phyloP scores from a whole-genome alignment of 2,797 vertebrate species.

The Thunnus albacares region DNA sequence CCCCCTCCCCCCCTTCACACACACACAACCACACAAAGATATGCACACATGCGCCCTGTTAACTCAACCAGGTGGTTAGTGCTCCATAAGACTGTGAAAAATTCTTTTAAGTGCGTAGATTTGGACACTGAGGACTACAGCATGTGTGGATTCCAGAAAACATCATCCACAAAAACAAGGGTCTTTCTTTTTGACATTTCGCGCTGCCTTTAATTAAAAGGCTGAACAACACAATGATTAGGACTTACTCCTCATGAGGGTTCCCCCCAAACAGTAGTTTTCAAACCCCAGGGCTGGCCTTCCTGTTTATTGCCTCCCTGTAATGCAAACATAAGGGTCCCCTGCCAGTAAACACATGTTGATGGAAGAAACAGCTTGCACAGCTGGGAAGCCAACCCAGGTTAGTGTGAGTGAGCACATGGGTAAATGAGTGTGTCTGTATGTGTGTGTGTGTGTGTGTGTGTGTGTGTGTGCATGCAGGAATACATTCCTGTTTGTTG shows the following conservation, averaged over 20 bases:
- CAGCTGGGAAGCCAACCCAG: slow-evolving; percentile 83
- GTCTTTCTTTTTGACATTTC: slow-evolving; percentile 61
- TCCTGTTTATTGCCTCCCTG: slow-evolving; percentile 83
- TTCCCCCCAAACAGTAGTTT: slow-evolving; percentile 71
- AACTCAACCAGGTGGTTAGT: slow-evolving; percentile 73
- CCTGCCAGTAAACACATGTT: slow-evolving; percentile 86
- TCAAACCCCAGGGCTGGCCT: slow-evolving; percentile 73
- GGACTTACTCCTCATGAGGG: slow-evolving; percentile 57
- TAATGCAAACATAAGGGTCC: slow-evolving; percentile 86
- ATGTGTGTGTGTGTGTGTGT: slow-evolving; percentile 28
- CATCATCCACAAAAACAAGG: slow-evolving; percentile 40
- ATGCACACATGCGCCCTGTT: slow-evolving; percentile 42
- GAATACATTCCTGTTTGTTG: slow-evolving; percentile 35
- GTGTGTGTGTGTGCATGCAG: slow-evolving; percentile 23
- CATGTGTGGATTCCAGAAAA: slow-evolving; percentile 56
- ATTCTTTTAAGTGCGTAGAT: slow-evolving; percentile 75
- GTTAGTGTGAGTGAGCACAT: slow-evolving; percentile 80
- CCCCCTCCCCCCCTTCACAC: no score
- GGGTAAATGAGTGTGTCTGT: slow-evolving; percentile 69
- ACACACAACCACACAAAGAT: slow-evolving; percentile 37
- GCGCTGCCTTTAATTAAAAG: slow-evolving; percentile 66
- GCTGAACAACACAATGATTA: slow-evolving; percentile 61
- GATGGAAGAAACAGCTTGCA: slow-evolving; percentile 88
- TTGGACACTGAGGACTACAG: slow-evolving; percentile 65
- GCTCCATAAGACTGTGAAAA: slow-evolving; percentile 73